phyloP scores from a whole-genome alignment of 2,113 vertebrate genomes.

The Cettia cetti region DNA sequence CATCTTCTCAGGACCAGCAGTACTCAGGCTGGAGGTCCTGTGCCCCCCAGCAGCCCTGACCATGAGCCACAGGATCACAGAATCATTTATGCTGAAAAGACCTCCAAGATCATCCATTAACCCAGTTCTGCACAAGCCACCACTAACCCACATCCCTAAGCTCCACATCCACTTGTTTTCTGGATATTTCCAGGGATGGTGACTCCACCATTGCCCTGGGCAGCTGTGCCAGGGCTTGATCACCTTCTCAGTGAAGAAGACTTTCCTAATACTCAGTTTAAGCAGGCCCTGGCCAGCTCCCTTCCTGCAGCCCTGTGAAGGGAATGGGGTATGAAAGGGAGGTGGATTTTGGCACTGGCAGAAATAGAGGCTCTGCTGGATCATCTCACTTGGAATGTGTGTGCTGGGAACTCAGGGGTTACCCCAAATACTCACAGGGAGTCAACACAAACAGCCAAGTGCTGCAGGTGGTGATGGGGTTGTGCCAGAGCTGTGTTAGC shows the following conservation, averaged over 20 bases:
- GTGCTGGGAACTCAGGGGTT: neutral
- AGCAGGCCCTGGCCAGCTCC: neutral
- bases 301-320: neutral
- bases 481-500: neutral
- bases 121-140: neutral
- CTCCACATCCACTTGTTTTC: neutral
- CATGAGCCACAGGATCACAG: neutral
- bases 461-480: neutral
- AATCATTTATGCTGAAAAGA: neutral
- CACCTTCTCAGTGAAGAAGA: neutral
- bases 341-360: neutral
- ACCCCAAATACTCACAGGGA: neutral
- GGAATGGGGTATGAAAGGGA: neutral
- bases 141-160: neutral
- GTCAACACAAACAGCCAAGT: neutral
- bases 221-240: neutral
- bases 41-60: neutral
- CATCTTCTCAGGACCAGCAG: neutral
- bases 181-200: neutral
- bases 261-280: neutral
- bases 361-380: neutral
- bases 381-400: neutral
- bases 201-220: neutral
- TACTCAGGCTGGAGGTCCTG: neutral
- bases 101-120: neutral